A percentile compares a stretch with the other conserved stretches of the same genome.
Conservation (phyloP, 2,888 invertebrate genomes). For the Erebia aethiops region DNA sequence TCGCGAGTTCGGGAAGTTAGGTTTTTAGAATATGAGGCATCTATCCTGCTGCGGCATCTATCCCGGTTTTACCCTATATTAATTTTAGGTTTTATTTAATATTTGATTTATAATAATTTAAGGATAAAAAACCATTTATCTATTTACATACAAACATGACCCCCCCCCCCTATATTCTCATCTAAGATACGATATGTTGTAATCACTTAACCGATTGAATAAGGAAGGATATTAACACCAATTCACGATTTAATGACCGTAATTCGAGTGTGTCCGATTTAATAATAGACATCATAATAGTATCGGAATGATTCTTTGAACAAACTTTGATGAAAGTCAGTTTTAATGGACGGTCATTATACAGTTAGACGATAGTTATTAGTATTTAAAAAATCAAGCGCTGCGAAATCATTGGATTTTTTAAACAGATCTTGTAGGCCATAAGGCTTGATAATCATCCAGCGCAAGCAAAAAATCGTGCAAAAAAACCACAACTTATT, state of each 20-base stretch:
- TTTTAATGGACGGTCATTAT: constrained; percentile 32
- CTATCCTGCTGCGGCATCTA: too few relatives aligned
- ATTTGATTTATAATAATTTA: too few relatives aligned
- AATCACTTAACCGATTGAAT: constrained; percentile 50
- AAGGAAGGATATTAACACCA: constrained; percentile 44
- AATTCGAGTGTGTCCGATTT: constrained; percentile 43
- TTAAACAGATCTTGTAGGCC: not conserved
- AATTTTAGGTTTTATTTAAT: too few relatives aligned
- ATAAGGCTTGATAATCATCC: too few relatives aligned
- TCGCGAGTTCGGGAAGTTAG: too few relatives aligned
- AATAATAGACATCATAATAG: constrained; percentile 39
- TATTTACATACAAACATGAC: constrained; percentile 2
- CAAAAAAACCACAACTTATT: too few relatives aligned
- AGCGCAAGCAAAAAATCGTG: too few relatives aligned
- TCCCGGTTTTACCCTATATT: too few relatives aligned
- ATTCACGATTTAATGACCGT: constrained; percentile 42
- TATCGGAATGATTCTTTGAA: constrained; percentile 38
- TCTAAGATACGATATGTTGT: constrained; percentile 39
- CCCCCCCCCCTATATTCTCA: not conserved
- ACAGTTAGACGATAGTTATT: not conserved
- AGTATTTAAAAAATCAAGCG: not conserved
- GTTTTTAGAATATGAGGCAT: too few relatives aligned
- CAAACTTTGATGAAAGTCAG: constrained; percentile 39
- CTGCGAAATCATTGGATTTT: not conserved
- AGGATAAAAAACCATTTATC: too few relatives aligned